phyloP scores from a whole-genome alignment of 2,113 vertebrate species.

The Phyllostomus hastatus region DNA sequence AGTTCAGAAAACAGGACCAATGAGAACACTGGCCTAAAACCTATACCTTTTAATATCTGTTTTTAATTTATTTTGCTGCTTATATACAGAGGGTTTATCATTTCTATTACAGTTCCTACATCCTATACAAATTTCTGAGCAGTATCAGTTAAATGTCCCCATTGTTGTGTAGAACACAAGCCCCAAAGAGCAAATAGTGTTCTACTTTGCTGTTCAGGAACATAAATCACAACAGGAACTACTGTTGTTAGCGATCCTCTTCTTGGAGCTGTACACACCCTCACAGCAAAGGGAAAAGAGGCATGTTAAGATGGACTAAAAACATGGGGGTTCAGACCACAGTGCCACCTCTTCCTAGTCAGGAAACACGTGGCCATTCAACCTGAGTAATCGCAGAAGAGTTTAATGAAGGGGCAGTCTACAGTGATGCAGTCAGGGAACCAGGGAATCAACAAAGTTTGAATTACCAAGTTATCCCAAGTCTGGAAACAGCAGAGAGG shows the following conservation, averaged over 20 bases:
- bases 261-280: not conserved
- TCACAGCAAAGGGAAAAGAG: not conserved
- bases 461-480: not conserved
- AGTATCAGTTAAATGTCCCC: not conserved
- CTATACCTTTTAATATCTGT: not conserved
- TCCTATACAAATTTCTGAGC: conserved; percentile 4
- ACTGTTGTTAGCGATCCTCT: not conserved
- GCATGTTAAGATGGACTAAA: not conserved
- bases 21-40: not conserved
- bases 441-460: not conserved
- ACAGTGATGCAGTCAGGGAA: not conserved
- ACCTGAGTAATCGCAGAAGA: not conserved
- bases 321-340: not conserved
- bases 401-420: not conserved
- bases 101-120: not conserved
- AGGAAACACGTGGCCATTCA: not conserved
- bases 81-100: not conserved
- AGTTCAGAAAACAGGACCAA: not conserved
- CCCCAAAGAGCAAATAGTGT: not conserved
- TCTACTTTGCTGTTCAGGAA: not conserved
- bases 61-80: not conserved
- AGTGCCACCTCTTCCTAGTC: not conserved
- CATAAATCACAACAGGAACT: not conserved
- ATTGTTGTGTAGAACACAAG: not conserved
- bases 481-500: not conserved